A percentile compares a stretch with the other conserved stretches of the same genome.
These are phyloP conservation scores for Dinoponera quadriceps DNA, from an alignment of 1,140 invertebrate genomes.

Conservation along the genomic window DNA sequence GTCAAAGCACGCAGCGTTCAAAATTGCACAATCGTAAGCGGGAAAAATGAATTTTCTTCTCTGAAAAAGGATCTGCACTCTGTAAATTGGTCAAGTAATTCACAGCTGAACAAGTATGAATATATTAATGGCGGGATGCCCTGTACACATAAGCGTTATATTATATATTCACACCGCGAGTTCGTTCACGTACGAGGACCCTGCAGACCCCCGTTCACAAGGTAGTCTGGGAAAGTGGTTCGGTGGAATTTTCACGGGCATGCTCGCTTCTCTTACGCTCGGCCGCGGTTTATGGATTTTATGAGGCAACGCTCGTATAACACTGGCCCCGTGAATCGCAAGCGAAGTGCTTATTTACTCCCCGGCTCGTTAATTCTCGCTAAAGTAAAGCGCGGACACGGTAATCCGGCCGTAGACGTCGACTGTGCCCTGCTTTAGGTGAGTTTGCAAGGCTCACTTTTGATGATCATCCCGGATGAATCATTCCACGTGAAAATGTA, in stretches of 20 bases:
- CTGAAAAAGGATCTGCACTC: neutral
- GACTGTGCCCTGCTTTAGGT: conserved; percentile 11
- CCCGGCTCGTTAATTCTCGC: conserved; percentile 68
- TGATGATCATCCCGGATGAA: conserved; percentile 25
- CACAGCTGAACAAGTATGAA: conserved; percentile 1
- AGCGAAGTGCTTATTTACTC: conserved; percentile 71
- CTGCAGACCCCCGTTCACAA: neutral
- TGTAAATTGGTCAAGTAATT: neutral
- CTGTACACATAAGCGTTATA: neutral
- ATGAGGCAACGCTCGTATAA: conserved; percentile 60
- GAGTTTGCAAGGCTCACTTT: conserved; percentile 17
- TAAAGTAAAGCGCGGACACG: conserved; percentile 60
- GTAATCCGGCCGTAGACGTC: conserved; percentile 28
- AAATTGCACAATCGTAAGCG: neutral
- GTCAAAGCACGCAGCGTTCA: neutral
- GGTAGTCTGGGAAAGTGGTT: conserved; percentile 32
- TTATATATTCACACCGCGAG: neutral
- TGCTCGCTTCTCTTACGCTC: conserved; percentile 23
- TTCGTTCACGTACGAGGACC: conserved; percentile 11
- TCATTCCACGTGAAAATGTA: neutral
- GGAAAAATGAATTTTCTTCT: neutral
- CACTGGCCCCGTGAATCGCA: conserved; percentile 56
- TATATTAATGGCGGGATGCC: conserved; percentile 17
- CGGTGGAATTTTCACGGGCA: conserved; percentile 63
- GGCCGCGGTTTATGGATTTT: conserved; percentile 66